Percentiles rank a stretch among this genome's conserved stretches.
phyloP scores from a whole-genome alignment of 2,888 invertebrate species.

The Neria commutata region DNA sequence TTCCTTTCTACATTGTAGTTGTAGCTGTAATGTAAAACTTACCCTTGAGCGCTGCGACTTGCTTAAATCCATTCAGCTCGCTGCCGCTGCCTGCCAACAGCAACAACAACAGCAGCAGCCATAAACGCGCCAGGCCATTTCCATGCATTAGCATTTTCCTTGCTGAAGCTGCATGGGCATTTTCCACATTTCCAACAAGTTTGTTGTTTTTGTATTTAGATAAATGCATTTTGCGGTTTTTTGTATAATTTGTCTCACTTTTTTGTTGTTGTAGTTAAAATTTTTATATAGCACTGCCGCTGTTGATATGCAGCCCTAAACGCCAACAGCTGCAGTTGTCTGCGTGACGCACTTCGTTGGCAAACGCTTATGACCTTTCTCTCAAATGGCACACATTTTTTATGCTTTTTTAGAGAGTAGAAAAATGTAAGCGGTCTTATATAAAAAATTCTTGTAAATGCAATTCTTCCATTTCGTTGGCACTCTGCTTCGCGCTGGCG shows the following conservation, averaged over 20 bases:
- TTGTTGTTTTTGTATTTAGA: slow-evolving; percentile 25
- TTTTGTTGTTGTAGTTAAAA: slow-evolving; percentile 28
- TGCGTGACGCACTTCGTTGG: no score
- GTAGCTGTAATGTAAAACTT: slow-evolving; percentile 45
- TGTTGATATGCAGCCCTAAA: not conserved
- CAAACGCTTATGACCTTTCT: slow-evolving; percentile 10
- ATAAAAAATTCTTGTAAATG: not conserved
- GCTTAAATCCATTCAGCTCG: slow-evolving; percentile 58
- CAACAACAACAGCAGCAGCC: slow-evolving; percentile 21
- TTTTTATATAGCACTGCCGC: not conserved
- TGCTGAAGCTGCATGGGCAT: no score
- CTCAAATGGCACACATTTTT: not conserved
- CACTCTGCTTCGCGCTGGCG: no score
- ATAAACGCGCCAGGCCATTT: no score
- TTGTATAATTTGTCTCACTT: slow-evolving; percentile 48
- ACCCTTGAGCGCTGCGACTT: slow-evolving; percentile 59
- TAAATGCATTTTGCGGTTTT: slow-evolving; percentile 43
- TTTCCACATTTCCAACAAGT: no score
- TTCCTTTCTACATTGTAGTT: not conserved
- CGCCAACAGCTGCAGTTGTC: slow-evolving; percentile 21
- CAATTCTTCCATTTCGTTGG: no score
- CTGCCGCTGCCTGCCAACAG: slow-evolving; percentile 40
- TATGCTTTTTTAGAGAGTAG: not conserved
- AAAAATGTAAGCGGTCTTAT: not conserved
- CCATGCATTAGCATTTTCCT: no score